Evolutionary conservation across 2,888 invertebrate species (phyloP).

Genomic region (Phaedon cochleariae): DNA sequence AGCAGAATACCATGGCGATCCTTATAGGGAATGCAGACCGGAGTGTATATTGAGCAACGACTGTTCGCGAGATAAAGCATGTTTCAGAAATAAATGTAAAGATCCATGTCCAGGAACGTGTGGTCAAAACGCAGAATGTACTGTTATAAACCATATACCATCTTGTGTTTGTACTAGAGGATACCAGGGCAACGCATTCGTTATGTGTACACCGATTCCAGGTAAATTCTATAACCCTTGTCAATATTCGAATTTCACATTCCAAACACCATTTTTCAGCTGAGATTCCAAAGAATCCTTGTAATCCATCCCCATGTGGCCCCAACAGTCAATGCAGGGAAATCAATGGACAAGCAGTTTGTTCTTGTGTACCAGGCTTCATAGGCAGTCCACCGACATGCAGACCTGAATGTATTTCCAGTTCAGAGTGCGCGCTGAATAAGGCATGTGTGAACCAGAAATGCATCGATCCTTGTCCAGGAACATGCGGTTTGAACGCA

Average conservation of each 20-base stretch:
- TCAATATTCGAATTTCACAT: no score
- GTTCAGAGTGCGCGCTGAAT: conserved; percentile 76
- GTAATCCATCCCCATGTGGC: conserved; percentile 72
- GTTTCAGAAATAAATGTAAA: conserved; percentile 80
- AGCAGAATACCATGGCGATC: conserved; percentile 79
- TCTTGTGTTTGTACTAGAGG: conserved; percentile 79
- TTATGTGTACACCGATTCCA: conserved; percentile 68
- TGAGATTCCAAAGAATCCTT: conserved; percentile 62
- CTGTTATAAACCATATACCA: conserved; percentile 78
- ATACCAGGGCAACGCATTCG: conserved; percentile 76
- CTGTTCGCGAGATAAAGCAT: conserved; percentile 75
- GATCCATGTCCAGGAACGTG: conserved; percentile 82
- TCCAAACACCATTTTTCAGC: conserved; percentile 16
- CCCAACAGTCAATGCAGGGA: conserved; percentile 76
- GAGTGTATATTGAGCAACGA: conserved; percentile 83
- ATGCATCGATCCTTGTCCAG: conserved; percentile 80
- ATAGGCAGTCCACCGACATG: conserved; percentile 82
- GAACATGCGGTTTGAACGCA: conserved; percentile 78
- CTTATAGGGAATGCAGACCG: conserved; percentile 79
- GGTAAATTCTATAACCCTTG: conserved; percentile 53
- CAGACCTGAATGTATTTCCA: conserved; percentile 77
- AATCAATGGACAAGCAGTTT: conserved; percentile 71
- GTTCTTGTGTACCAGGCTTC: conserved; percentile 75
- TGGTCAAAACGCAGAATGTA: conserved; percentile 80
- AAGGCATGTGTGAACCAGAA: conserved; percentile 76